Evolutionary conservation across 2,113 vertebrate species (phyloP), one percentile per base, ranked within the genome.

Genomic region (Lagopus muta): DNA sequence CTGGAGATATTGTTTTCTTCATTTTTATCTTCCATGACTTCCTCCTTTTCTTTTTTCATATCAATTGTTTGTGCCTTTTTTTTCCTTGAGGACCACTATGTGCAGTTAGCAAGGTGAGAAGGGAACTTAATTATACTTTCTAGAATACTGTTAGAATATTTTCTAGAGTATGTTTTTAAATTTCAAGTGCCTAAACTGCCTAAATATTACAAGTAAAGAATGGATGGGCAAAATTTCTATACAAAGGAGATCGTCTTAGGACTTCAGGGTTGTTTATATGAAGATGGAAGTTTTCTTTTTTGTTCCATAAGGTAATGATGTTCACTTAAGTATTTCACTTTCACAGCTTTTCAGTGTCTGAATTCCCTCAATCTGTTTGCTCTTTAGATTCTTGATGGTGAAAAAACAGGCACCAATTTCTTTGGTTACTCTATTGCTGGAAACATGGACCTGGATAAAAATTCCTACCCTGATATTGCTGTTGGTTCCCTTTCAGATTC

Each of bases 341-440:
- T 77, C 64, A 57, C 15, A 48, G 40, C 42, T 42, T 88, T 76
- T 43, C 67, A 62, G 19, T 90, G 21, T 79, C 66, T 75, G 85
- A 74, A 91, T 84, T 86, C 67, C 42, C 32, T 93, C 71, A 47
- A 45, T 86, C 18, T 95, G 19, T 90, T 95, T 95, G 13, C 70
- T 93, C 34, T 96, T 88, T 94, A 99, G 99, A 95, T 99, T 94
- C 98, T 99, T 22, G 97, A 98, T 91, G 99, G 98, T 30, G 98
- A 95, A 85, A 89, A 97, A 50, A 95, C 97, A 86, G 96, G 96
- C 52, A 96, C 98, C 18, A 93, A 9, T 45, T 98, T 98, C 62
- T 99, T 99, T 97, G 99, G 99, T 73, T 99, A 99, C 94, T 99
- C 99, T 72, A 96, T 99, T 96, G 98, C 99, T 80, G 99, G 99